A percentile compares a stretch with the other conserved stretches of the same genome.
Conservation (phyloP, 2,888 invertebrate genomes). For the Acanthoscelides obtectus region DNA sequence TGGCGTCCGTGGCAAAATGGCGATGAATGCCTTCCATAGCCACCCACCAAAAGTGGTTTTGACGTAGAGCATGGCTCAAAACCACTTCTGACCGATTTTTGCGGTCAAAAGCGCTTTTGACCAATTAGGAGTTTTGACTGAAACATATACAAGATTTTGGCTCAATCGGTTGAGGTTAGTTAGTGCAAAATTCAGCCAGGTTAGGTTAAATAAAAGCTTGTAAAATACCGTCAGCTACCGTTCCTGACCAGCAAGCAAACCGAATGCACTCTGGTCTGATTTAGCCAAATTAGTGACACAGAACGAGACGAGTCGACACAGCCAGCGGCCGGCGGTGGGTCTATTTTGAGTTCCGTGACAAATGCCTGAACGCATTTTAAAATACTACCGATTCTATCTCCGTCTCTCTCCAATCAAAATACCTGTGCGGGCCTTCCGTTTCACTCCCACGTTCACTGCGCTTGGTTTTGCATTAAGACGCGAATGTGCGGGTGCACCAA, state of each 20-base stretch:
- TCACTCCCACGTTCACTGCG: background rate
- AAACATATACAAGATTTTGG: too few relatives aligned
- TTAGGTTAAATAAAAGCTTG: too few relatives aligned
- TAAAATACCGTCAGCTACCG: background rate
- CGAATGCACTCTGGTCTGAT: background rate
- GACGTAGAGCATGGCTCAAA: too few relatives aligned
- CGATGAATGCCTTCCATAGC: too few relatives aligned
- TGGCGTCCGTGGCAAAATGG: too few relatives aligned
- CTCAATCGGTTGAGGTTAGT: too few relatives aligned
- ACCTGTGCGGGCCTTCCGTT: background rate
- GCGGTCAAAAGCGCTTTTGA: too few relatives aligned
- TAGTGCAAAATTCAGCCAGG: too few relatives aligned
- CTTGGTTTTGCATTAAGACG: background rate
- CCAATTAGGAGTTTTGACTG: too few relatives aligned
- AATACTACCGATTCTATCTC: background rate
- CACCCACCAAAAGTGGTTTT: too few relatives aligned
- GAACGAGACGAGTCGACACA: background rate
- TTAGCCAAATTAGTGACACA: background rate
- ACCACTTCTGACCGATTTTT: too few relatives aligned
- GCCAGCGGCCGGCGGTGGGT: background rate
- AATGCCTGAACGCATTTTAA: background rate
- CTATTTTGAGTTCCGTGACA: background rate
- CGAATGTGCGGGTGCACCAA: background rate
- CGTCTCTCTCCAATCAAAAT: background rate
- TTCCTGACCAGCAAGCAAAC: background rate